Evolutionary conservation across 2,888 invertebrate genomes (phyloP), one percentile per base, ranked within the genome.

Genomic region (Drosophila mayaguana): DNA sequence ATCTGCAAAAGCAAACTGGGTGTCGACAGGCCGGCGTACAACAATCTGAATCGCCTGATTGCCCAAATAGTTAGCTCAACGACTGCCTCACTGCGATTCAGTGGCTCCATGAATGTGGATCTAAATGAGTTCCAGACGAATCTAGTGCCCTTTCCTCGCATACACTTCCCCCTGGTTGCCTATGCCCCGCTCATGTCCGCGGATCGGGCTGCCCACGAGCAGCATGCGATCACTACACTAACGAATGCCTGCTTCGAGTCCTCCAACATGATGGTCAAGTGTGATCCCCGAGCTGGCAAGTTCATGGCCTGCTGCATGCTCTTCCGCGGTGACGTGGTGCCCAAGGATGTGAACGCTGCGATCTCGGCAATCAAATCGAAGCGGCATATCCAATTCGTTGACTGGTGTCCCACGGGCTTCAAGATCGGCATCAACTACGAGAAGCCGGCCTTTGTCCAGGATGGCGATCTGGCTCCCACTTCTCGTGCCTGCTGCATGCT

Each of bases 381-480:
- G 80, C 95, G 95, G 82, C 94, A 94, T 57, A 96, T 98, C 62
- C 95, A 96, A 76, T 98, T 98, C 90, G 98, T 98, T n/a, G 97
- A 98, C 90, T 98, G 97, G 97, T 97, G 97, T 91, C 98, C 98
- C 3, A 98, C 98, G 9, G 98, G 98, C 0, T 98, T 98, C 91
- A 97, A 97, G 94, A 96, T 96, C 32, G 96, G 97, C 75, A 96
- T 97, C 87, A 97, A 97, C 93, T 96, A 96, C 93, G 96, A 97
- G 93, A 96, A 96, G 22, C 97, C 98, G 0, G 95, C 96, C 2
- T 95, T 95, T 63, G 96, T 96, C 56, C 95, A 95, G 18, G 96
- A 95, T 22, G 96, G 96, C 0, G 97, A 97, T 93, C 93, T 97
- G 89, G 97, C 97, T 70, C 95, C 95, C 90, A 96, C 97, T 59